These are phyloP conservation scores for Drosophila crucigera DNA, from an alignment of 2,888 invertebrate species.

Conservation along the genomic window DNA sequence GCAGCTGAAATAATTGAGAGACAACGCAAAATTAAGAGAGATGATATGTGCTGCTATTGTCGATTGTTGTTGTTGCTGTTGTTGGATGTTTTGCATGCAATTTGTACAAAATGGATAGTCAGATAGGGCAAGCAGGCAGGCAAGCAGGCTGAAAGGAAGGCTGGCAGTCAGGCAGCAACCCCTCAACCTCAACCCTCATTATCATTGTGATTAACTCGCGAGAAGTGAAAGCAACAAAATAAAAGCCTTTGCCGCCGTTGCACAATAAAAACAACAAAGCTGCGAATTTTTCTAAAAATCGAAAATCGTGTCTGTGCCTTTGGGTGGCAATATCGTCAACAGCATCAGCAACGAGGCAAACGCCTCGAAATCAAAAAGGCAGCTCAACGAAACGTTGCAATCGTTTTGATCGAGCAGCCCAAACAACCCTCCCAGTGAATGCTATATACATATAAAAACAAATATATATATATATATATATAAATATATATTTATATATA, in stretches of 20 bases:
- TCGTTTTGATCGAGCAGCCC: slow-evolving; percentile 41
- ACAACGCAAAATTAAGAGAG: slow-evolving; percentile 77
- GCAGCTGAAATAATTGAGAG: slow-evolving; percentile 85
- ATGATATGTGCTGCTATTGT: slow-evolving; percentile 48
- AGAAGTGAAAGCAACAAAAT: slow-evolving; percentile 72
- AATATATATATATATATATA: background rate
- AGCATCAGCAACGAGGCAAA: slow-evolving; percentile 70
- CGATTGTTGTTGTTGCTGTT: slow-evolving; percentile 37
- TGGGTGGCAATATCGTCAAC: slow-evolving; percentile 82
- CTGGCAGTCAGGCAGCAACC: slow-evolving; percentile 33
- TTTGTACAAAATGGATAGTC: slow-evolving; percentile 41
- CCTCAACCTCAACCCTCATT: slow-evolving; percentile 71
- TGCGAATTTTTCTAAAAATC: slow-evolving; percentile 33
- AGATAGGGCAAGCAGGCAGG: background rate
- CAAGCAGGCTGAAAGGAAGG: background rate
- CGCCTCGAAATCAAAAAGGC: slow-evolving; percentile 85
- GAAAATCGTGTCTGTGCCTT: slow-evolving; percentile 34
- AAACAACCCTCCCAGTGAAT: slow-evolving; percentile 10
- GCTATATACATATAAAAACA: background rate
- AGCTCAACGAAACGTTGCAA: slow-evolving; percentile 58
- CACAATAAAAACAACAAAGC: slow-evolving; percentile 63
- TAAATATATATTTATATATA: background rate
- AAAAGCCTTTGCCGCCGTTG: slow-evolving; percentile 41
- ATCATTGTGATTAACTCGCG: slow-evolving; percentile 81
- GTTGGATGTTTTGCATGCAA: slow-evolving; percentile 59